Base-by-base conservation (phyloP, 2,797 vertebrate genomes). In the Coracias cyanogaster region DNA sequence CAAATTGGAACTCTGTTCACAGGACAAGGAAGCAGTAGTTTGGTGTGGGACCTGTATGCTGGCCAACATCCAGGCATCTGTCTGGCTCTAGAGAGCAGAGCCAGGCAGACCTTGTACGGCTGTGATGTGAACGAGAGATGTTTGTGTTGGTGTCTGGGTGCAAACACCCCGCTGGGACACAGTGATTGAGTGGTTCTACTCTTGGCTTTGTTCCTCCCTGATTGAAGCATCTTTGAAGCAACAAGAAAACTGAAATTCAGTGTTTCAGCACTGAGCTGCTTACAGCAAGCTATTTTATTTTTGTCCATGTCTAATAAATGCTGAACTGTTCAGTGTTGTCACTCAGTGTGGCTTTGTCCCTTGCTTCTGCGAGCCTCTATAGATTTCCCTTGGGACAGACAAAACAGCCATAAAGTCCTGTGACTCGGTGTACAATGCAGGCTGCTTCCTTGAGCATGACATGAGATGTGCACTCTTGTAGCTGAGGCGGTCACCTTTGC, bases 211-310 rank as follows among this genome's bases (percentile, higher is more conserved):
- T 89, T 93, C 77, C 58, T 94, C 7, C 33, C 24, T 2, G 1
- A 62, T 1, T 69, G 54, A 88, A 94, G 49, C 49, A 31, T 79
- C 82, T 96, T 79, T 90, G 70, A 88, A 16, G 31, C 57, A 87
- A 72, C 65, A 71, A 81, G 57, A 93, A 77, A 94, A 91, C 58
- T 90, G 89, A 83, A 93, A 86, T 80, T 82, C 78, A 77, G 67
- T 89, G 73, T 82, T 93, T 67, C 49, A 52, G 33, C 71, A 48
- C 71, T 41, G 78, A 66, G 81, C 70, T 90, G 43, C 74, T 86
- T 82, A 76, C 66, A 90, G 71, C 49, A 77, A 92, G 62, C 78
- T 92, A 39, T 89, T 95, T 94, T 67, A 65, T 78, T 94, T 95
- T 82, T 70, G 81, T 57, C 15, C 35, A 2, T 69, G 28, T 77